phyloP scores from a whole-genome alignment of 2,888 invertebrate species.

The Leptarthrus brevirostris region DNA sequence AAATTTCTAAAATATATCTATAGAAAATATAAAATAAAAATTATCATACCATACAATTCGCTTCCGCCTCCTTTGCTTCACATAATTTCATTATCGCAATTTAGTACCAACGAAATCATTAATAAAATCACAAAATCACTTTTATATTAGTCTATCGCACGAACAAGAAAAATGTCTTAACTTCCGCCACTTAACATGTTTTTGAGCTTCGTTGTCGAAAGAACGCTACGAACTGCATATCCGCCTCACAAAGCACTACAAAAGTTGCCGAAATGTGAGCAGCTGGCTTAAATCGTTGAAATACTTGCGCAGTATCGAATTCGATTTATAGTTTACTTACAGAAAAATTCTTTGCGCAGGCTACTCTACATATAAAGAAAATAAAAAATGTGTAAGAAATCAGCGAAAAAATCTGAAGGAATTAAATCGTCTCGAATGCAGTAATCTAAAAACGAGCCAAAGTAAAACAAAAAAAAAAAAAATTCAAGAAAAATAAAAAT shows the following conservation, averaged over 20 bases:
- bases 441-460: constrained; percentile 35
- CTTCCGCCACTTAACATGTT: background rate
- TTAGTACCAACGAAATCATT: background rate
- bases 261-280: constrained; percentile 17
- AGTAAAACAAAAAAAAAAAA: constrained; percentile 5
- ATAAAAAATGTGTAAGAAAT: constrained; percentile 9
- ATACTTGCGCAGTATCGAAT: constrained; percentile 1
- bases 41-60: background rate
- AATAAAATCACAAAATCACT: background rate
- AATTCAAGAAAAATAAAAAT: constrained; percentile 1
- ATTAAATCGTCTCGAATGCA: constrained; percentile 18
- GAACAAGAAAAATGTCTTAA: background rate
- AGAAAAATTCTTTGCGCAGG: background rate
- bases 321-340: constrained; percentile 21
- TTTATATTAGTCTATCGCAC: background rate
- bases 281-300: background rate
- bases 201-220: background rate
- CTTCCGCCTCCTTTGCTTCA: background rate
- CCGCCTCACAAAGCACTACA: background rate
- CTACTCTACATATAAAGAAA: background rate
- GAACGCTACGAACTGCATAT: background rate
- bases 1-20: background rate
- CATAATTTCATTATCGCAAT: constrained; percentile 12
- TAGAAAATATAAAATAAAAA: background rate
- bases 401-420: background rate